Conservation (phyloP, 2,797 vertebrate genomes). For the Tenualosa ilisha region DNA sequence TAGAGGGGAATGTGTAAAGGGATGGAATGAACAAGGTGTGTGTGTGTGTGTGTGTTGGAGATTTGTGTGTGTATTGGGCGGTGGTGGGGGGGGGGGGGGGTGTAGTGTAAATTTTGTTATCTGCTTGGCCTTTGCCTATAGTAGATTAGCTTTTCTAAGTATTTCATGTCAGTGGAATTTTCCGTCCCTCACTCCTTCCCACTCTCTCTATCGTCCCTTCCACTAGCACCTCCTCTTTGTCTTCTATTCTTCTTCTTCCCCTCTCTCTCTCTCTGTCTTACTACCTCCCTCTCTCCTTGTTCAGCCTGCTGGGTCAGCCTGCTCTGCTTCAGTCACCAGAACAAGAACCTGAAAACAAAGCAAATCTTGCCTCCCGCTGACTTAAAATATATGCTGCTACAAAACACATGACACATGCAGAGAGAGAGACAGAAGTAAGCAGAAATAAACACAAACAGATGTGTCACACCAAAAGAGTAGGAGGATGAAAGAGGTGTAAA, state of each 20-base stretch:
- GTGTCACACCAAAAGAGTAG: too few relatives aligned
- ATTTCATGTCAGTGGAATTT: constrained; percentile 40
- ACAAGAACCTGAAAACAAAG: background rate
- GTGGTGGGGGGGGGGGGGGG: background rate
- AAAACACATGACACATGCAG: background rate
- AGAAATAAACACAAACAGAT: too few relatives aligned
- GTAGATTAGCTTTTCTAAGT: constrained; percentile 32
- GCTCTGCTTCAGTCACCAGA: background rate
- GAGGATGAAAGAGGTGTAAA: background rate
- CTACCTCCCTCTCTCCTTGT: background rate
- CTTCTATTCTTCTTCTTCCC: background rate
- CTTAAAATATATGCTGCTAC: background rate
- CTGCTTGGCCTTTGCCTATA: background rate
- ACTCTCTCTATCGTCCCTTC: background rate
- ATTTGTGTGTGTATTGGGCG: background rate
- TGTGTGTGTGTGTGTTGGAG: background rate
- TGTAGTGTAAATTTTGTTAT: constrained; percentile 15
- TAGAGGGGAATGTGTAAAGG: too few relatives aligned
- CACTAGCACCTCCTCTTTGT: background rate
- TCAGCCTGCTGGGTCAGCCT: background rate
- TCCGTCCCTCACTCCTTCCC: background rate
- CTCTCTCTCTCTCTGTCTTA: background rate
- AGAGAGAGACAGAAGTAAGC: background rate
- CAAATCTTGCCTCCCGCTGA: background rate
- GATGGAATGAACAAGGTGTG: background rate